Evolutionary conservation across 2,888 invertebrate genomes (phyloP).

Genomic region (Dyspetes luteomarginatus): DNA sequence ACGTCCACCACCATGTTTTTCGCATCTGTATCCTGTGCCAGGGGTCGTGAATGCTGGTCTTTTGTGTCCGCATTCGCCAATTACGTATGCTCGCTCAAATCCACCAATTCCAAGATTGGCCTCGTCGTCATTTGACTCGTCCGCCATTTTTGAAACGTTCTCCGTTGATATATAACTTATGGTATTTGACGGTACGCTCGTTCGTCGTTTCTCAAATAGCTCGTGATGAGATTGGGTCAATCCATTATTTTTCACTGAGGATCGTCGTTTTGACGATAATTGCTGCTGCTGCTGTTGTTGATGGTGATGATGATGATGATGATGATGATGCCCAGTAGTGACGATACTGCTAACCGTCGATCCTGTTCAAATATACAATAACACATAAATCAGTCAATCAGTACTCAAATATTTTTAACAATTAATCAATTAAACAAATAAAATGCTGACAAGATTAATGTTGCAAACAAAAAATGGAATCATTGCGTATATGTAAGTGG

Average conservation of each 20-base stretch:
- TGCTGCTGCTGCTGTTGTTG: conserved; percentile 68
- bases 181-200: conserved; percentile 78
- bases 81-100: conserved; percentile 76
- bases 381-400: neutral
- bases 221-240: conserved; percentile 80
- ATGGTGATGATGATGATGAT: neutral
- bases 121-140: conserved; percentile 69
- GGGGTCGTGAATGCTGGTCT: conserved; percentile 75
- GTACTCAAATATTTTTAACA: too few relatives aligned
- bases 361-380: neutral
- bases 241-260: conserved; percentile 79
- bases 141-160: conserved; percentile 76
- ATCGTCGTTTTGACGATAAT: conserved; percentile 74
- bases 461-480: too few relatives aligned
- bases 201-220: conserved; percentile 79
- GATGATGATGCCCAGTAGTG: neutral
- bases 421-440: too few relatives aligned
- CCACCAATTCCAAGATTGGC: conserved; percentile 68
- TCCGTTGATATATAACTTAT: conserved; percentile 81
- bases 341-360: neutral
- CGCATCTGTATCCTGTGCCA: conserved; percentile 79
- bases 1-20: conserved; percentile 78
- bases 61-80: conserved; percentile 80
- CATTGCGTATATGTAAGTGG: too few relatives aligned
- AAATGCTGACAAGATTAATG: too few relatives aligned